Evolutionary conservation across 2,797 vertebrate genomes (phyloP).

Genomic region (Macropodus opercularis): DNA sequence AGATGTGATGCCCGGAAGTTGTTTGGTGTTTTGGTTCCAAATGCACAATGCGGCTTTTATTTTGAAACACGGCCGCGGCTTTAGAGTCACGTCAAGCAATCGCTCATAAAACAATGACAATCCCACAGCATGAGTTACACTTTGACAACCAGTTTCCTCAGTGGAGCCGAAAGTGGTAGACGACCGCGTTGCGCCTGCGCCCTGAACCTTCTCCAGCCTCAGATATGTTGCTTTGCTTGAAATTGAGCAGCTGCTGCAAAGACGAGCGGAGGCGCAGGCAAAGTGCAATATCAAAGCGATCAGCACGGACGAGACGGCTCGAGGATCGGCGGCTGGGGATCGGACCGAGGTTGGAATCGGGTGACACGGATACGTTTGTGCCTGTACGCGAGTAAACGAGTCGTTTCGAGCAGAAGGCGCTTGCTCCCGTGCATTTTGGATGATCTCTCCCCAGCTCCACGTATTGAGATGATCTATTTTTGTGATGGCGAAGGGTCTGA

Average conservation of each 20-base stretch:
- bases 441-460: constrained; percentile 71
- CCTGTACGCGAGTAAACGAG: background rate
- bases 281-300: constrained; percentile 19
- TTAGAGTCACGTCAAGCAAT: background rate
- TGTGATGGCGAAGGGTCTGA: constrained; percentile 91
- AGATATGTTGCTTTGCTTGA: constrained; percentile 63
- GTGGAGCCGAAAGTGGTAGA: background rate
- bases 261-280: constrained; percentile 39
- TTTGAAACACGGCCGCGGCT: constrained; percentile 15
- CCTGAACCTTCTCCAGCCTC: constrained; percentile 31
- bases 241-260: constrained; percentile 55
- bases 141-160: background rate
- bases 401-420: constrained; percentile 17
- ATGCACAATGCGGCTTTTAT: constrained; percentile 5
- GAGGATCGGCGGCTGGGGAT: background rate
- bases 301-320: background rate
- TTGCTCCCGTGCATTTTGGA: constrained; percentile 39
- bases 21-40: rapidly evolving
- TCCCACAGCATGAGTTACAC: too few species aligned
- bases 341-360: background rate
- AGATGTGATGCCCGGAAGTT: constrained; percentile 30
- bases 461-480: constrained; percentile 88
- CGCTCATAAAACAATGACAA: background rate
- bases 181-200: constrained; percentile 61
- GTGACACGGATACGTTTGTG: background rate